A percentile compares a stretch with the other conserved stretches of the same genome.
Conservation (phyloP, 1,140 invertebrate genomes). For the Lordiphosa stackelbergi region DNA sequence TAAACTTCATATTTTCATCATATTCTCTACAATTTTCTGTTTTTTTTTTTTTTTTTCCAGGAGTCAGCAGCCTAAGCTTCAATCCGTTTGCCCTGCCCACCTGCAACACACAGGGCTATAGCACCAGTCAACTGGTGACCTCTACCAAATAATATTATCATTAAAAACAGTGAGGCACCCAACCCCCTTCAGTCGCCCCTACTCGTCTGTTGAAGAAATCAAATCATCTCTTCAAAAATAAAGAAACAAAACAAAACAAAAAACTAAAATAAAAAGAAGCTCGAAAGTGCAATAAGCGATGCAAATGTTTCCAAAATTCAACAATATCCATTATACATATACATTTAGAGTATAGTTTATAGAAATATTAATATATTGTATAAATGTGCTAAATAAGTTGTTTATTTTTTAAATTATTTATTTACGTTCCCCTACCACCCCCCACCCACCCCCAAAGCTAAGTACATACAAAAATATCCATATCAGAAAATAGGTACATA, state of each 20-base stretch:
- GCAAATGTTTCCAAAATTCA: constrained; percentile 55
- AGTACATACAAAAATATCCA: constrained; percentile 2
- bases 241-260: constrained; percentile 11
- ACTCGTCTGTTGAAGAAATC: constrained; percentile 8
- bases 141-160: constrained; percentile 86
- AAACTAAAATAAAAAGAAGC: constrained; percentile 45
- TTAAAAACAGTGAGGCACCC: constrained; percentile 45
- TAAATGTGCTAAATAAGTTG: constrained; percentile 26
- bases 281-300: constrained; percentile 66
- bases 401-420: constrained; percentile 49
- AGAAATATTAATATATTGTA: constrained; percentile 38
- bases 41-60: constrained; percentile 78
- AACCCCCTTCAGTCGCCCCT: constrained; percentile 16
- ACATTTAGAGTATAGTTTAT: constrained; percentile 9
- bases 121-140: constrained; percentile 88
- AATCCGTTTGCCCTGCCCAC: constrained; percentile 94
- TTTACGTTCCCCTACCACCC: constrained; percentile 17
- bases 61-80: constrained; percentile 88
- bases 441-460: constrained; percentile 5
- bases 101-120: constrained; percentile 90
- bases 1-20: no score
- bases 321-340: constrained; percentile 3
- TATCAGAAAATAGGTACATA: constrained; percentile 4
- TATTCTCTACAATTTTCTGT: constrained; percentile 18
- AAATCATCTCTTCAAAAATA: constrained; percentile 17